phyloP scores from a whole-genome alignment of 2,113 vertebrate genomes.

The Elanoides forficatus region DNA sequence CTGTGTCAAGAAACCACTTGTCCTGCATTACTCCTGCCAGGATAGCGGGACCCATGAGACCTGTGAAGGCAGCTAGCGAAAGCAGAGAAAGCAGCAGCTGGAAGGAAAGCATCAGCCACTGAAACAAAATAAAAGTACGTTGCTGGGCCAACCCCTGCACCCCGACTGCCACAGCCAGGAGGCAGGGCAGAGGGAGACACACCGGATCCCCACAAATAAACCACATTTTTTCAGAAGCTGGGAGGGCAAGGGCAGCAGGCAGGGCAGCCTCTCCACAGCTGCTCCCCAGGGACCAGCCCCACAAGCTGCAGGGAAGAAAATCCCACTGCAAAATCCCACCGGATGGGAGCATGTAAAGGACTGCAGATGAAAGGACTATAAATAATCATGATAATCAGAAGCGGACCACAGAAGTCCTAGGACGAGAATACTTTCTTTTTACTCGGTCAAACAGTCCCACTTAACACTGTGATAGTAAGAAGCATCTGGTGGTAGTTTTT shows the following conservation, averaged over 20 bases:
- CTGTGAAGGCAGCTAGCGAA: rapidly evolving
- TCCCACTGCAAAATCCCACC: background rate
- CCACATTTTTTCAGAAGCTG: background rate
- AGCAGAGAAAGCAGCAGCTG: background rate
- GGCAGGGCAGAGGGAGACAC: background rate
- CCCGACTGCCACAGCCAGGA: background rate
- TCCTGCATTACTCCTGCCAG: background rate
- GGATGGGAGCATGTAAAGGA: background rate
- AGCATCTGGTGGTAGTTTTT: background rate
- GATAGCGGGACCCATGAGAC: rapidly evolving
- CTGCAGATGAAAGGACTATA: background rate
- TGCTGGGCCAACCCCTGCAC: background rate
- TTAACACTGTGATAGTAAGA: background rate
- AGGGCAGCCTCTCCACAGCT: background rate
- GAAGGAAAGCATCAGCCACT: background rate
- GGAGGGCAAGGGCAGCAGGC: background rate
- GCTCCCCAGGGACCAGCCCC: background rate
- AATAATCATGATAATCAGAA: background rate
- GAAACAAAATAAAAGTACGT: background rate
- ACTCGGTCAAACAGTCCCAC: background rate
- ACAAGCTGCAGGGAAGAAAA: conserved; percentile 8
- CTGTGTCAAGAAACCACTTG: background rate
- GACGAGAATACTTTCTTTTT: background rate
- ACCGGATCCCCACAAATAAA: background rate
- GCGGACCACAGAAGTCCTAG: background rate